Percentiles rank a stretch among this genome's conserved stretches.
These are phyloP conservation scores for Pammene fasciana DNA, from an alignment of 2,888 invertebrate genomes.

Conservation along the genomic window DNA sequence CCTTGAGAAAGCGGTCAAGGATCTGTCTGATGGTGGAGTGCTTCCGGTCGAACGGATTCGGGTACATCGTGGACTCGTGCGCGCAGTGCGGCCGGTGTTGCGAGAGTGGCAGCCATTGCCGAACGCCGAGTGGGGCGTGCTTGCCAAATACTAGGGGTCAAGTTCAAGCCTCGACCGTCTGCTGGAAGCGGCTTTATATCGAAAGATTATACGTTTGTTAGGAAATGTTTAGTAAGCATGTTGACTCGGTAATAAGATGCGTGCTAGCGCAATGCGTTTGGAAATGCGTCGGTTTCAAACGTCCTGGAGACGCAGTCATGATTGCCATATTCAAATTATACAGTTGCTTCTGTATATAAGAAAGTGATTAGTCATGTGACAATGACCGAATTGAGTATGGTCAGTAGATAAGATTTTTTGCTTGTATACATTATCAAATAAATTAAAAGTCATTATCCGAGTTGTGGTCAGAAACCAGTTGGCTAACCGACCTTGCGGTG, in stretches of 20 bases:
- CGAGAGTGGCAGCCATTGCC: conserved; percentile 46
- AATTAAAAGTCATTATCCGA: not conserved
- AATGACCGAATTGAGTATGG: not conserved
- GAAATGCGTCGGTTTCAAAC: conserved; percentile 44
- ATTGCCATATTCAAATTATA: not conserved
- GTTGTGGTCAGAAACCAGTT: conserved; percentile 15
- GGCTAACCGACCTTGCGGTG: conserved; percentile 14
- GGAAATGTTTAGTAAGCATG: conserved; percentile 38
- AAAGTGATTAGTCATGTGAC: conserved; percentile 7
- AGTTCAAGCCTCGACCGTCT: conserved; percentile 53
- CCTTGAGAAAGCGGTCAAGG: conserved; percentile 84
- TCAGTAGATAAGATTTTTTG: not conserved
- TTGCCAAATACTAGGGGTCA: conserved; percentile 58
- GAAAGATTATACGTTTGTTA: conserved; percentile 36
- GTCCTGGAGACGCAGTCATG: not conserved
- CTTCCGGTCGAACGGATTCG: conserved; percentile 87
- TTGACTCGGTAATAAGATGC: conserved; percentile 37
- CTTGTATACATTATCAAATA: not conserved
- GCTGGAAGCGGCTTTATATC: conserved; percentile 5
- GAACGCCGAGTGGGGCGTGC: conserved; percentile 46
- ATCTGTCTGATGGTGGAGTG: conserved; percentile 87
- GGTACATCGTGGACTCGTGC: conserved; percentile 81
- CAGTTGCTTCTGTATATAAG: not conserved
- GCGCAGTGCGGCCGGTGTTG: conserved; percentile 52
- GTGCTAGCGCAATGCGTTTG: conserved; percentile 39